Evolutionary conservation across 2,888 invertebrate genomes (phyloP).

Genomic region (Spodoptera littoralis): DNA sequence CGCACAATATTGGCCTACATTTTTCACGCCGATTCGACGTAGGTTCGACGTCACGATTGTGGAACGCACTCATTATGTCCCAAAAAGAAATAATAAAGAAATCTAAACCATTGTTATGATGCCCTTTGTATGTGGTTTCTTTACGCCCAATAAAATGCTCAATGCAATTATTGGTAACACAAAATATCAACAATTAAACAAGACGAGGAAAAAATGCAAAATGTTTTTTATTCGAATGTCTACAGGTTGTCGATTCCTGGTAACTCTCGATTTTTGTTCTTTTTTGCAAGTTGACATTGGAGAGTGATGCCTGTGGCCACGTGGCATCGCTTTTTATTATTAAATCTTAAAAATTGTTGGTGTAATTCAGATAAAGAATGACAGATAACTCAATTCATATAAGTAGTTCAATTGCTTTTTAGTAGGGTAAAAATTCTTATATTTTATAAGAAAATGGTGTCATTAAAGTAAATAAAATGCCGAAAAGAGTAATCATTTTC

Average conservation of each 20-base stretch:
- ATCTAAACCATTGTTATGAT: constrained; percentile 13
- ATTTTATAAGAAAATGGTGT: too few species aligned
- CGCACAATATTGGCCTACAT: constrained; percentile 1
- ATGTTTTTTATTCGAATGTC: constrained; percentile 9
- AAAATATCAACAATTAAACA: constrained; percentile 27
- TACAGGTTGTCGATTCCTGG: constrained; percentile 44
- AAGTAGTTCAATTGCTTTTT: too few species aligned
- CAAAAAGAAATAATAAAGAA: constrained; percentile 24
- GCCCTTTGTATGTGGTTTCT: constrained; percentile 51
- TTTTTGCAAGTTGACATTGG: constrained; percentile 4
- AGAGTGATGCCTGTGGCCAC: constrained; percentile 14
- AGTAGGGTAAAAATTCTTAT: too few species aligned
- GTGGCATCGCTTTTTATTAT: constrained; percentile 23
- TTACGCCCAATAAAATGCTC: constrained; percentile 46
- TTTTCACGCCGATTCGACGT: constrained; percentile 6
- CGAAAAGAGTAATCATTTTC: too few species aligned
- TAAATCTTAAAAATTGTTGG: too few species aligned
- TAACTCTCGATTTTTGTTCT: constrained; percentile 49
- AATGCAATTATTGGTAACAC: constrained; percentile 31
- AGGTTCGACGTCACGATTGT: constrained; percentile 3
- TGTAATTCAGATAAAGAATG: too few species aligned
- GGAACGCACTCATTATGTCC: constrained; percentile 20
- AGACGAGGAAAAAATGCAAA: constrained; percentile 14
- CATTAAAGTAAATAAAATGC: too few species aligned
- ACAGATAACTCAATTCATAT: too few species aligned